Conservation (phyloP, 2,113 vertebrate species). For the Hemiscyllium ocellatum region DNA sequence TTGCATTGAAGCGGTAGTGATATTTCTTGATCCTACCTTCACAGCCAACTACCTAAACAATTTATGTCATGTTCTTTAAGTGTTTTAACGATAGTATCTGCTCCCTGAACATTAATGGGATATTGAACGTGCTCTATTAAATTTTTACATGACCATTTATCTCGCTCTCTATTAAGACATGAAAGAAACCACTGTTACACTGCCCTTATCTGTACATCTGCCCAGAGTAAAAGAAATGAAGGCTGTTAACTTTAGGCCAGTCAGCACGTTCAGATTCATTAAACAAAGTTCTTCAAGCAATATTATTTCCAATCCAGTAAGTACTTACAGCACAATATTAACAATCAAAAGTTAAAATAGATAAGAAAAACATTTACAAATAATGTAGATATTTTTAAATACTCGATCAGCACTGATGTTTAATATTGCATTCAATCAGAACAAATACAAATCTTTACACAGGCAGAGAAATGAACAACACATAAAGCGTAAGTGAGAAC, state of each 20-base stretch:
- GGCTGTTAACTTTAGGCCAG: not conserved
- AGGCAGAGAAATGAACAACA: too few species aligned
- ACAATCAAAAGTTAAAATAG: not conserved
- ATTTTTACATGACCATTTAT: not conserved
- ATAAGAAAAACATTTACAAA: not conserved
- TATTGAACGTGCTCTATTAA: not conserved
- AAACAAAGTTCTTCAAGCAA: not conserved
- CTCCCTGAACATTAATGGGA: not conserved
- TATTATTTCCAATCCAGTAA: not conserved
- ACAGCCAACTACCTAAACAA: not conserved
- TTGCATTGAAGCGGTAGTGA: not conserved
- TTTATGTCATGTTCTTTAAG: not conserved
- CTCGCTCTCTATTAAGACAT: not conserved
- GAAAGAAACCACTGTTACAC: not conserved
- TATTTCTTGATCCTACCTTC: not conserved
- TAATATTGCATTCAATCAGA: not conserved
- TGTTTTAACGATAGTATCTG: not conserved
- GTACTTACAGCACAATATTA: not conserved
- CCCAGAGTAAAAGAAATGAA: not conserved
- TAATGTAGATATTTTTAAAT: not conserved
- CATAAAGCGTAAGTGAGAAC: too few species aligned
- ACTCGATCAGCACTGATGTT: not conserved
- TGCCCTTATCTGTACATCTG: not conserved
- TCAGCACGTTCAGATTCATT: not conserved
- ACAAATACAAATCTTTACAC: too few species aligned